Evolutionary conservation across 1,140 invertebrate genomes (phyloP).

Genomic region (Eriosoma lanigerum): DNA sequence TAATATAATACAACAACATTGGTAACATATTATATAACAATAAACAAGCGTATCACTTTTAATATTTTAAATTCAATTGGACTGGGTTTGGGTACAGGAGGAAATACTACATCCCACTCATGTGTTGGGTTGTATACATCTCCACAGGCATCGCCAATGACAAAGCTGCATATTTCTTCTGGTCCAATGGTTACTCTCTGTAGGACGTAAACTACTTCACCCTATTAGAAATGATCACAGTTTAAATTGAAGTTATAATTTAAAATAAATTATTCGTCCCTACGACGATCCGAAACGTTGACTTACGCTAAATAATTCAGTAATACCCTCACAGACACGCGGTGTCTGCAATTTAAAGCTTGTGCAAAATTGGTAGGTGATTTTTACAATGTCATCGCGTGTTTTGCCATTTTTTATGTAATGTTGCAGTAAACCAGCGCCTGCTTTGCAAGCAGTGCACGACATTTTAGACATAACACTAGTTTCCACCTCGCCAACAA

Average conservation of each 20-base stretch:
- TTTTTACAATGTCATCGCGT: constrained; percentile 81
- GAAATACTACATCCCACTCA: constrained; percentile 86
- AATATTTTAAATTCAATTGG: constrained; percentile 61
- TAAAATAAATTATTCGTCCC: background rate
- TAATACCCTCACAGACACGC: constrained; percentile 83
- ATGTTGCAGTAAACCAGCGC: constrained; percentile 79
- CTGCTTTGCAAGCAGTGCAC: constrained; percentile 86
- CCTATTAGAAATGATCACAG: constrained; percentile 63
- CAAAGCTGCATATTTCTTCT: constrained; percentile 86
- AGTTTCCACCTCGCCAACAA: constrained; percentile 82
- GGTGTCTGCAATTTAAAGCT: constrained; percentile 81
- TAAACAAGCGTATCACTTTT: constrained; percentile 61
- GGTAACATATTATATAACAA: too few relatives aligned
- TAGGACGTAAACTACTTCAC: constrained; percentile 79
- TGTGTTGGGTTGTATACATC: constrained; percentile 83
- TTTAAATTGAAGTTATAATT: too few relatives aligned
- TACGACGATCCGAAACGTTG: background rate
- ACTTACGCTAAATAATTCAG: constrained; percentile 78
- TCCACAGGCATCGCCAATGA: constrained; percentile 86
- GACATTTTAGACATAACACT: constrained; percentile 89
- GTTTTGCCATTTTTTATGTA: constrained; percentile 81
- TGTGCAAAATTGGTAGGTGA: constrained; percentile 81
- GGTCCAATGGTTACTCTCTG: constrained; percentile 76
- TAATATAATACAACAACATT: too few relatives aligned
- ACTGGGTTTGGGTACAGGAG: constrained; percentile 79